A percentile compares a stretch with the other conserved stretches of the same genome.
These are phyloP conservation scores for Andinoacara biseriatus DNA, from an alignment of 2,113 vertebrate genomes.

Conservation along the genomic window DNA sequence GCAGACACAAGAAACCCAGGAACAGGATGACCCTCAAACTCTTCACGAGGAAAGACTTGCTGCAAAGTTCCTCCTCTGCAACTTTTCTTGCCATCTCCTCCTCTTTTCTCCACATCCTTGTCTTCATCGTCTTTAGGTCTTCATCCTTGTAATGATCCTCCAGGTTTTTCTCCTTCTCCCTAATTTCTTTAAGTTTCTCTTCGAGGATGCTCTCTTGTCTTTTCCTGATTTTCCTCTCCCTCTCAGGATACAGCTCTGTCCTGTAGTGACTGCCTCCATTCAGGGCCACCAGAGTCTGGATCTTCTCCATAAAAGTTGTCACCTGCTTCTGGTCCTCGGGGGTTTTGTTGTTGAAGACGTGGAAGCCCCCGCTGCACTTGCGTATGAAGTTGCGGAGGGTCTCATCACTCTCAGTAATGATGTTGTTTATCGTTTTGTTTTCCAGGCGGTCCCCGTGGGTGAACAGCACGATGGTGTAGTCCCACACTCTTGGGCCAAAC, in stretches of 20 bases:
- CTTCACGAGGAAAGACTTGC: accelerated
- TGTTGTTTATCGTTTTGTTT: conserved; percentile 45
- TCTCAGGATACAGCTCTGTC: conserved; percentile 23
- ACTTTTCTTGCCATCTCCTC: conserved; percentile 44
- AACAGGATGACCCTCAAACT: accelerated
- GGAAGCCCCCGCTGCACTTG: conserved; percentile 66
- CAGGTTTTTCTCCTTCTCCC: conserved; percentile 8
- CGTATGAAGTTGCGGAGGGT: conserved; percentile 62
- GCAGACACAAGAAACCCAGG: accelerated
- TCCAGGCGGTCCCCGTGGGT: conserved; percentile 65
- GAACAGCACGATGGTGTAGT: conserved; percentile 72
- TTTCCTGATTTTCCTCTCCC: conserved; percentile 53
- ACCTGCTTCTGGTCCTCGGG: conserved; percentile 41
- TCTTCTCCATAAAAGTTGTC: conserved; percentile 54
- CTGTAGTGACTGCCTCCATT: conserved; percentile 59
- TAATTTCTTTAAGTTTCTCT: conserved; percentile 32
- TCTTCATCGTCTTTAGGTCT: conserved; percentile 40
- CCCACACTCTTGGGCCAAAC: conserved; percentile 68
- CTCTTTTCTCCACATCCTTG: conserved; percentile 54
- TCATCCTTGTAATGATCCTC: neutral
- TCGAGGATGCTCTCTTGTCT: conserved; percentile 49
- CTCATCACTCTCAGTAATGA: conserved; percentile 51
- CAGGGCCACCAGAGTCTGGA: conserved; percentile 66
- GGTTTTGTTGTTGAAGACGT: conserved; percentile 70
- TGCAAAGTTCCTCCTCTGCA: conserved; percentile 16